Percentiles rank a stretch among this genome's conserved stretches.
These are phyloP conservation scores for Parazoanthus atlanticus DNA, from an alignment of 92 coral and sea anemone species.

Conservation along the genomic window DNA sequence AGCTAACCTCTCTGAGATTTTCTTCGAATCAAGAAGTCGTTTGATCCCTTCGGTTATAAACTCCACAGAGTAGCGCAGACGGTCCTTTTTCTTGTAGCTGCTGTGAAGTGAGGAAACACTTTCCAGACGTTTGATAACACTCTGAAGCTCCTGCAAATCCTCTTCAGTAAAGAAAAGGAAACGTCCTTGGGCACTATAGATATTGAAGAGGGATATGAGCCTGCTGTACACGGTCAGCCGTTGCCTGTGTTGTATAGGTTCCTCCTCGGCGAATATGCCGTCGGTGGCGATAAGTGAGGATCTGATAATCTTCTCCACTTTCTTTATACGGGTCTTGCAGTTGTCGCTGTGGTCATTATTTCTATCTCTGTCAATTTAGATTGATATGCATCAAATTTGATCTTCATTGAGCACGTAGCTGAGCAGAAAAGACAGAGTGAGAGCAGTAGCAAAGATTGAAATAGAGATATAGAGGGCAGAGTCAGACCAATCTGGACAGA, in stretches of 20 bases:
- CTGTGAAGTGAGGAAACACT: neutral
- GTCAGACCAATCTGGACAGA: no score
- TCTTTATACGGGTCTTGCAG: constrained; percentile 18
- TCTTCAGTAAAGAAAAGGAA: constrained; percentile 20
- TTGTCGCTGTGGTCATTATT: constrained; percentile 7
- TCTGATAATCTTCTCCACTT: constrained; percentile 9
- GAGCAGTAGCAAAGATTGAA: neutral
- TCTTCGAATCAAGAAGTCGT: constrained; percentile 15
- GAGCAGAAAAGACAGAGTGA: neutral
- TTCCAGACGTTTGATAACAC: constrained; percentile 22
- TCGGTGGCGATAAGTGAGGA: neutral
- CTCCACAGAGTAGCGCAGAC: constrained; percentile 15
- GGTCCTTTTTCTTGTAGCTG: constrained; percentile 24
- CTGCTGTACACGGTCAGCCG: constrained; percentile 29
- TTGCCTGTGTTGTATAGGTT: constrained; percentile 11
- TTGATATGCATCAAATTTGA: neutral
- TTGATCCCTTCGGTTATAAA: constrained; percentile 28
- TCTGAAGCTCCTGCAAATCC: neutral
- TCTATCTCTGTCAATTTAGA: neutral
- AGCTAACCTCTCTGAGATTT: neutral
- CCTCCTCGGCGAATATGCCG: neutral
- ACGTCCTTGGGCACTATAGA: neutral
- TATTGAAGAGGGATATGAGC: constrained; percentile 18
- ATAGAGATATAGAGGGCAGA: no score
- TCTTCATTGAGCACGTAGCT: neutral